Base-by-base conservation (phyloP, 1,140 invertebrate species). In the Glossosoma conforme region DNA sequence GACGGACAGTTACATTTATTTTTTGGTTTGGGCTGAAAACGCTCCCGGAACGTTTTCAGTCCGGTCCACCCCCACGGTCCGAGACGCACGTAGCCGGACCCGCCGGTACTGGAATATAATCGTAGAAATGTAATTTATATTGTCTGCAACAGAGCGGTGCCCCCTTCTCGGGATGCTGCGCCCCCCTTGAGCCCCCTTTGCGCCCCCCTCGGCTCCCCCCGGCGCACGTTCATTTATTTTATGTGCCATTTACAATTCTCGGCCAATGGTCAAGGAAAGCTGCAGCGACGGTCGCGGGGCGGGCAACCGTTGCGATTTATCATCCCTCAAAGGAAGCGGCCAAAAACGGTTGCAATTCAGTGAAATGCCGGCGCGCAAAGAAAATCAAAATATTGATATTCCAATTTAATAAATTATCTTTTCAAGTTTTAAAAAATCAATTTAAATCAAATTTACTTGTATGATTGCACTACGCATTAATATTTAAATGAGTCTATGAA, bases 201-300 rank as follows among this genome's bases (percentile, higher is more conserved):
- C 32, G n/a, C 52, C 37, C 64, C 70, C 64, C 25, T n/a, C 10
- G 13, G 5, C 19, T 30, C 48, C 20, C 46, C 36, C 19, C 52
- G 44, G 44, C 45, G 72, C 71, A 75, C 72, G 73, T 75, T 73
- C 71, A 74, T 74, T 74, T 75, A 75, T 74, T 75, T 75, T 75
- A 75, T 74, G 70, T 75, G 72, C 72, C 71, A 75, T 74, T 75
- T 75, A 75, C 72, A 74, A 75, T 75, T 74, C 70, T 75, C 72
- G 72, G 70, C 72, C 72, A 72, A 74, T 74, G 72, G 72, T 74
- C 72, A 74, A 75, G 71, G 71, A 71, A 72, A 65, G 63, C 64
- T 61, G 67, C 57, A n/a, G n/a, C n/a, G n/a, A n/a, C n/a, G n/a
- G n/a, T n/a, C n/a, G 63, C 52, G 62, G 58, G 62, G 47, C 52